Evolutionary conservation across 2,113 vertebrate genomes (phyloP), one percentile per base, ranked within the genome.

Genomic region (Brachirus orientalis): DNA sequence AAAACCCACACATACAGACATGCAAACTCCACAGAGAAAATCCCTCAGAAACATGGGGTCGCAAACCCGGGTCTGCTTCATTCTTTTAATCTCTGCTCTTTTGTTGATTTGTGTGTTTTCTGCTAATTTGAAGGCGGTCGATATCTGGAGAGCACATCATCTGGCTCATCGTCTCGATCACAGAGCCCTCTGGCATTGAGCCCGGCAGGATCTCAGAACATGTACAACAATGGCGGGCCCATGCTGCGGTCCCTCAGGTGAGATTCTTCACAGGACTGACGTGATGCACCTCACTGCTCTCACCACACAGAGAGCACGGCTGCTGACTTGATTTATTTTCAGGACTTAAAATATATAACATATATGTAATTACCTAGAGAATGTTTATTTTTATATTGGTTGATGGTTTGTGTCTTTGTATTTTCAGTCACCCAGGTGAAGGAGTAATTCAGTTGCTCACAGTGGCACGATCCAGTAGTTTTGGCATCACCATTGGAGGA

Each of bases 151-250:
- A 96, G 95, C 50, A 95, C 94, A 0, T 97, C 96, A 0, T 97
- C 96, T 0, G 95, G 94, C 37, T 97, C 95, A 0, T 97, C 96
- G 0, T 96, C 95, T 0, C 91, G 95, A 41, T 97, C 96, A 3
- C 95, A 96, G 91, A 97, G 96, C 90, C 95, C 96, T 0, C 80
- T 95, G 84, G 67, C 95, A 74, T 79, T 95, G 38, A 97, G 95
- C 71, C 95, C 95, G 0, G 93, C 94, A 40, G 94, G 69, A 1
- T 92, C 94, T 46, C 93, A 94, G n/a, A 82, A 89, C 43, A 87
- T 86, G 13, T 89, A 88, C 88, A 73, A 88, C 28, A 94, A 41
- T 75, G 76, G 60, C 0, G 92, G 89, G 0, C 86, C 91, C 0
- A 54, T 93, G 33, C 58, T 93, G 20, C 92, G 94, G 28, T 91